phyloP scores from a whole-genome alignment of 2,888 invertebrate genomes.

The Xylophagus ater region DNA sequence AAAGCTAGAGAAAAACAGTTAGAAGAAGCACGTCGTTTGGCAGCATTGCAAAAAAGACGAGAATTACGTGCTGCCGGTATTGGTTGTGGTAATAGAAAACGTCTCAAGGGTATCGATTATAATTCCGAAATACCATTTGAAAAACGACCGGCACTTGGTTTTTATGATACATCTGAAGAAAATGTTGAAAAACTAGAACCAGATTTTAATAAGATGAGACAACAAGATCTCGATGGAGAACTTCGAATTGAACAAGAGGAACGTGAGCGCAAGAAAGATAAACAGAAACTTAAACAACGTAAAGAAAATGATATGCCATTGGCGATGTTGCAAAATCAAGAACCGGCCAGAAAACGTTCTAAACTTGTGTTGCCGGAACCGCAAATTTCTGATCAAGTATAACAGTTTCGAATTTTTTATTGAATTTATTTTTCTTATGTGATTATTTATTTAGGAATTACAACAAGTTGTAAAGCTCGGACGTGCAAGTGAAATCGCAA shows the following conservation, averaged over 20 bases:
- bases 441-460: slow-evolving; percentile 47
- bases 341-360: slow-evolving; percentile 84
- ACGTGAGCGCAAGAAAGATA: slow-evolving; percentile 87
- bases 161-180: slow-evolving; percentile 90
- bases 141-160: slow-evolving; percentile 83
- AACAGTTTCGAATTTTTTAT: not conserved
- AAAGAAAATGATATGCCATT: slow-evolving; percentile 94
- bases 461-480: slow-evolving; percentile 90
- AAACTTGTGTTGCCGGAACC: slow-evolving; percentile 94
- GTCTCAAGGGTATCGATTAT: slow-evolving; percentile 87
- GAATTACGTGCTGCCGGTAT: slow-evolving; percentile 97
- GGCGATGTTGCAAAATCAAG: slow-evolving; percentile 76
- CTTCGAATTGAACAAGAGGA: slow-evolving; percentile 84
- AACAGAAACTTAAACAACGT: slow-evolving; percentile 85
- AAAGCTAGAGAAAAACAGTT: slow-evolving; percentile 97
- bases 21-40: slow-evolving; percentile 92
- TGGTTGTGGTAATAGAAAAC: slow-evolving; percentile 38
- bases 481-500: slow-evolving; percentile 77
- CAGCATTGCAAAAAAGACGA: slow-evolving; percentile 93
- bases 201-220: slow-evolving; percentile 79
- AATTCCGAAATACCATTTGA: slow-evolving; percentile 97
- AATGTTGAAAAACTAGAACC: slow-evolving; percentile 77
- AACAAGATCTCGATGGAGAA: slow-evolving; percentile 90
- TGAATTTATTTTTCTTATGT: slow-evolving; percentile 1
- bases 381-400: slow-evolving; percentile 82